These are phyloP conservation scores for Poeciliopsis turneri DNA, from an alignment of 2,797 vertebrate species.

Conservation along the genomic window DNA sequence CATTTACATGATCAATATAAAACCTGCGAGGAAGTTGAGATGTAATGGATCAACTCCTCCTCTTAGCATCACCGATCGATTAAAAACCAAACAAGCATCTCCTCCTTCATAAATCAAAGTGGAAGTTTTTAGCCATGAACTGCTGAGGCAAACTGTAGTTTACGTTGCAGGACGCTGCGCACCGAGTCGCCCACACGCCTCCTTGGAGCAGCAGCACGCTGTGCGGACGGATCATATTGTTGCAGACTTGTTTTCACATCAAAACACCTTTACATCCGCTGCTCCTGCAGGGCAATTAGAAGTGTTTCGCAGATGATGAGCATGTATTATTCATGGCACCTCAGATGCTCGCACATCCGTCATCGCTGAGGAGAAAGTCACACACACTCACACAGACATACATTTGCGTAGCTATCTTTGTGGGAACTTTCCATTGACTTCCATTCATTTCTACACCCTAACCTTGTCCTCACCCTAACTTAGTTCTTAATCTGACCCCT, in stretches of 20 bases:
- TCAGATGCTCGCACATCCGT: constrained; percentile 39
- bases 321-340: constrained; percentile 66
- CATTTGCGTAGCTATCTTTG: no score
- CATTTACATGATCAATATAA: background rate
- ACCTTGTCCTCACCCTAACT: no score
- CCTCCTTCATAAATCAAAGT: background rate
- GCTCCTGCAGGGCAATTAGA: constrained; percentile 41
- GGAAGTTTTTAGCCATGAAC: background rate
- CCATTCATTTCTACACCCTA: no score
- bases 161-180: background rate
- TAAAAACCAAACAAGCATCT: background rate
- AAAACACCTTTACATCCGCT: constrained; percentile 22
- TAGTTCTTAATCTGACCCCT: no score
- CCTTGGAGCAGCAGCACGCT: background rate
- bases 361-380: constrained; percentile 39
- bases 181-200: constrained; percentile 6
- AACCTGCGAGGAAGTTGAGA: background rate
- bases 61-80: background rate
- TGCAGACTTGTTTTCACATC: background rate
- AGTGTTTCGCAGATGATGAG: constrained; percentile 29
- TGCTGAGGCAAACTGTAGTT: constrained; percentile 1
- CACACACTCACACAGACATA: constrained; percentile 4
- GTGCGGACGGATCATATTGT: background rate
- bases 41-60: background rate
- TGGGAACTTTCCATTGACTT: no score